Evolutionary conservation across 2,797 vertebrate genomes (phyloP), one percentile per base, ranked within the genome.

Genomic region (Miichthys miiuy): DNA sequence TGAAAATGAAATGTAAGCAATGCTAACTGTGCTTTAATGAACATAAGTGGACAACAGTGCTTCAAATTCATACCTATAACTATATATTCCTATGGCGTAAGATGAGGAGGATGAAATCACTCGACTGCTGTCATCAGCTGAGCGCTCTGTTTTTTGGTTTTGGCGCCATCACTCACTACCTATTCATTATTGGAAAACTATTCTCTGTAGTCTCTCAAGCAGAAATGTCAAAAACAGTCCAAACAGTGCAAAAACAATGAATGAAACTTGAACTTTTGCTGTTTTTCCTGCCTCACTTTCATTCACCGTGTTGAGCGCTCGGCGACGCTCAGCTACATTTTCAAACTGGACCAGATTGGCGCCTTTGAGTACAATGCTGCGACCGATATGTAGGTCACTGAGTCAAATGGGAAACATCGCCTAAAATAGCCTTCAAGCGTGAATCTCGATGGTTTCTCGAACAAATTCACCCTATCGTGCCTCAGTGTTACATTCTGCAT

Each of bases 291-390:
- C 42, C 11, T 8, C 23, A 1, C 48, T 79, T 83, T 80, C 79
- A 84, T 82, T 85, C 72, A 65, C 14, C 3, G 13, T 0, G 2
- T 7, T 2, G 41, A 52, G n/a, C 60, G 69, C 27, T 41, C 64
- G 47, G 54, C 63, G 65, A 68, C 34, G 83, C 85, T 82, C 57
- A 41, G 69, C n/a, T 75, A 75, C 81, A 64, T 90, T 94, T 96
- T 96, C 91, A 95, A 96, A 95, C 27, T n/a, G 72, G 61, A 78
- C 25, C 85, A 87, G 92, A 91, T 96, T 96, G 94, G 96, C 96
- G 96, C 96, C 95, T 95, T 96, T 77, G 90, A 90, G 93, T 91
- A 95, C 95, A 95, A 95, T 87, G 93, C 93, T 92, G 88, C 25
- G 82, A 75, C 60, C 88, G 82, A 93, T 92, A 95, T 95, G 88